A percentile compares a stretch with the other conserved stretches of the same genome.
phyloP scores from a whole-genome alignment of 2,888 invertebrate genomes.

The Apamea sordens region DNA sequence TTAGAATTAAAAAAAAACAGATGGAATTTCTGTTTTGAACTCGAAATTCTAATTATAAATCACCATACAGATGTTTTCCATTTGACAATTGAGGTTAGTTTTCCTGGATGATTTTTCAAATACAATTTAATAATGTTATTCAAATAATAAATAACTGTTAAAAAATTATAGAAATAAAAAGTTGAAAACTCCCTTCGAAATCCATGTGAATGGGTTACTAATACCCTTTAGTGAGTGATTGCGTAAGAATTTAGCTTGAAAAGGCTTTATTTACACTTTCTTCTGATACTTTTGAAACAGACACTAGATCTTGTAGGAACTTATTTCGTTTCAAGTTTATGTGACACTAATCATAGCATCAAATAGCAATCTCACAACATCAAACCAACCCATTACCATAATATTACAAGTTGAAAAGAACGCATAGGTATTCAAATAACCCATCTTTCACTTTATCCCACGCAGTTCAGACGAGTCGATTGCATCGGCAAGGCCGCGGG shows the following conservation, averaged over 20 bases:
- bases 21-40: too few relatives aligned
- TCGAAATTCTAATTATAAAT: too few relatives aligned
- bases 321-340: neutral
- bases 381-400: neutral
- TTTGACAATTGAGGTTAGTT: too few relatives aligned
- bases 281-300: neutral
- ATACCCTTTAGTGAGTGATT: neutral
- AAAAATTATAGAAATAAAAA: neutral
- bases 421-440: conserved; percentile 9
- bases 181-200: neutral
- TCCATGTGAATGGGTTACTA: neutral
- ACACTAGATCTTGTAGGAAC: neutral
- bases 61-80: too few relatives aligned
- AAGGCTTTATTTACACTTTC: neutral
- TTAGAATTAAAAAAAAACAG: too few relatives aligned
- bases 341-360: neutral
- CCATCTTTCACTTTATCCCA: conserved; percentile 36
- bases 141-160: too few relatives aligned
- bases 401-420: neutral
- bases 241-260: neutral
- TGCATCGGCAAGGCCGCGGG: conserved; percentile 34
- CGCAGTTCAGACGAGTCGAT: conserved; percentile 13
- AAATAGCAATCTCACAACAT: neutral
- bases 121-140: too few relatives aligned
- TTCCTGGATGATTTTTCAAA: too few relatives aligned